Evolutionary conservation across 2,113 vertebrate species (phyloP).

Genomic region (Calypte anna): DNA sequence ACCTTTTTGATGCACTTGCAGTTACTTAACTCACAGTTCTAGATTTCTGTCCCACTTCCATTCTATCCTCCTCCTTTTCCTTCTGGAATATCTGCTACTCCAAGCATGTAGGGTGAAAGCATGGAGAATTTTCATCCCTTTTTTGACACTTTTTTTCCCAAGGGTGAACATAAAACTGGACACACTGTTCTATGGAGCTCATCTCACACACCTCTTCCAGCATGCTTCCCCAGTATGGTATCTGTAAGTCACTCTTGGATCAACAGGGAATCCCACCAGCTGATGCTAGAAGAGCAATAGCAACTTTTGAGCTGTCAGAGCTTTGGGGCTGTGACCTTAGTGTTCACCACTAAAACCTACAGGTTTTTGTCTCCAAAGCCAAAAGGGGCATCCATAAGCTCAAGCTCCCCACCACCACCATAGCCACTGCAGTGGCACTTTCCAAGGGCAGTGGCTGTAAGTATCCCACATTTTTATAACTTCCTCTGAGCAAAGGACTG

Average conservation of each 20-base stretch:
- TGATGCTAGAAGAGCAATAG: background rate
- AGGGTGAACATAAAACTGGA: background rate
- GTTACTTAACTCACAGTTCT: background rate
- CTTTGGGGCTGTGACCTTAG: background rate
- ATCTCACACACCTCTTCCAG: background rate
- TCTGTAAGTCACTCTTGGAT: background rate
- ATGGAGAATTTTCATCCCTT: background rate
- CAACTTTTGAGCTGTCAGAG: background rate
- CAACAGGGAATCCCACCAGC: background rate
- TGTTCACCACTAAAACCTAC: background rate
- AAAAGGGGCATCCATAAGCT: background rate
- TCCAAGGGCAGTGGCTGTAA: background rate
- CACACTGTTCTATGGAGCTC: background rate
- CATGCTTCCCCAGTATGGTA: fast-evolving
- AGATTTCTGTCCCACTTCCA: background rate
- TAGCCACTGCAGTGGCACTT: background rate
- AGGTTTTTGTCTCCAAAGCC: background rate
- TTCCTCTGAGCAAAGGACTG: background rate
- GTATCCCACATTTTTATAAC: background rate
- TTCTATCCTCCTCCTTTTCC: background rate
- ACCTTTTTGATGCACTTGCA: background rate
- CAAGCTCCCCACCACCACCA: background rate
- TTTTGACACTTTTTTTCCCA: background rate
- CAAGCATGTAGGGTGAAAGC: background rate
- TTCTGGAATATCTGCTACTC: background rate